phyloP scores from a whole-genome alignment of 35 echinoderm and acorn worm genomes.

The Chiridota heheva region DNA sequence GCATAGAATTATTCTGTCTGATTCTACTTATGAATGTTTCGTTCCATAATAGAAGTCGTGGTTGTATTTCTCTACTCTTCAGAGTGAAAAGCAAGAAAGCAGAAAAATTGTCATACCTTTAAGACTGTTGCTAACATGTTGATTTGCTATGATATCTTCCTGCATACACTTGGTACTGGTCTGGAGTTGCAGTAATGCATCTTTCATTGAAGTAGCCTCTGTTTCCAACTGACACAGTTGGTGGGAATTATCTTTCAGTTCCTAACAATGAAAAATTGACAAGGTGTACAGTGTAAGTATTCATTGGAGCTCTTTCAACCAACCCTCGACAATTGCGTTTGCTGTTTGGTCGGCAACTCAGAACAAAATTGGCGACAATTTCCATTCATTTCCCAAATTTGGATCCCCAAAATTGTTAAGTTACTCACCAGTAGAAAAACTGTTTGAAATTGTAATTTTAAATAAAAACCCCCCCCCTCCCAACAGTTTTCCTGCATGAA shows the following conservation, averaged over 20 bases:
- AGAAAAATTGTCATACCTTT: too few species aligned
- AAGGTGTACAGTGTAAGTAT: background rate
- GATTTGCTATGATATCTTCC: conserved; percentile 55
- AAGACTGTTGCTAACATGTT: too few species aligned
- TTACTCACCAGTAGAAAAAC: too few species aligned
- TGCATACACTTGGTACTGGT: conserved; percentile 66
- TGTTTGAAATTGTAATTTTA: background rate
- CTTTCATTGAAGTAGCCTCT: conserved; percentile 78
- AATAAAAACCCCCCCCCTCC: too few species aligned
- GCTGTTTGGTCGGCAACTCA: background rate
- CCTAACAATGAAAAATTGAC: conserved; percentile 38
- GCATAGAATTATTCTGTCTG: too few species aligned
- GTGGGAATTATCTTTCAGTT: conserved; percentile 82
- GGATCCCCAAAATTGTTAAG: too few species aligned
- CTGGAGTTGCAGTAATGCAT: conserved; percentile 60
- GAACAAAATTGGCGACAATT: background rate
- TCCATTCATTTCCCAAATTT: background rate
- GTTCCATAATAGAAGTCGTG: too few species aligned
- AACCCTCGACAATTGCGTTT: background rate
- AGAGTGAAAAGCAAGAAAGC: too few species aligned
- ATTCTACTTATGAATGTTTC: too few species aligned
- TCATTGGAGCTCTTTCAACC: background rate
- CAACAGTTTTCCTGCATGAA: too few species aligned
- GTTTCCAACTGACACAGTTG: conserved; percentile 77
- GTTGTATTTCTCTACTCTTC: too few species aligned